Evolutionary conservation across 2,888 invertebrate genomes (phyloP).

Genomic region (Eupithecia insigniata): DNA sequence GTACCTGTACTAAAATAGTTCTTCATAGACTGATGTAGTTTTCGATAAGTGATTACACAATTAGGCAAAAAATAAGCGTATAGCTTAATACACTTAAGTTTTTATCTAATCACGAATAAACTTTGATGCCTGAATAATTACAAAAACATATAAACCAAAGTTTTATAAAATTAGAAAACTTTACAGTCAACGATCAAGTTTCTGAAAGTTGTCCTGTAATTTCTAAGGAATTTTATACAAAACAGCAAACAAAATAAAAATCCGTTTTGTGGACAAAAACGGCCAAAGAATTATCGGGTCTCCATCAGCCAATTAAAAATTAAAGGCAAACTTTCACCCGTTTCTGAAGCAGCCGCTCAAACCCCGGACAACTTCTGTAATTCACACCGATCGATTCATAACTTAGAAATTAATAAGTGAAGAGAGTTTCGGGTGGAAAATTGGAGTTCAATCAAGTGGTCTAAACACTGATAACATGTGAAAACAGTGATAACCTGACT

Average conservation of each 20-base stretch:
- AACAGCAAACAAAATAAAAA: background rate
- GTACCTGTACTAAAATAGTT: background rate
- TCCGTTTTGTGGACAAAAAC: conserved; percentile 11
- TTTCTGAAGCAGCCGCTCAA: conserved; percentile 21
- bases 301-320: conserved; percentile 38
- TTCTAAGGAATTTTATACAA: background rate
- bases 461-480: background rate
- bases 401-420: conserved; percentile 26
- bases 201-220: background rate
- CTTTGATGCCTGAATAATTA: background rate
- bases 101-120: background rate
- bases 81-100: background rate
- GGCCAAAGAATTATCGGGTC: conserved; percentile 9
- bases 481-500: background rate
- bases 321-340: conserved; percentile 26
- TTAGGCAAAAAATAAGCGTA: background rate
- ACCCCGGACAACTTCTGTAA: conserved; percentile 33
- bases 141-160: background rate
- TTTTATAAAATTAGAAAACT: background rate
- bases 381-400: conserved; percentile 41
- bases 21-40: background rate
- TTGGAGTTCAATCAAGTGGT: background rate
- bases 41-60: background rate
- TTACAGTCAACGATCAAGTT: background rate
- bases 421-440: background rate